Evolutionary conservation across 2,113 vertebrate species (phyloP).

Genomic region (Ptilorrhoa leucosticta): DNA sequence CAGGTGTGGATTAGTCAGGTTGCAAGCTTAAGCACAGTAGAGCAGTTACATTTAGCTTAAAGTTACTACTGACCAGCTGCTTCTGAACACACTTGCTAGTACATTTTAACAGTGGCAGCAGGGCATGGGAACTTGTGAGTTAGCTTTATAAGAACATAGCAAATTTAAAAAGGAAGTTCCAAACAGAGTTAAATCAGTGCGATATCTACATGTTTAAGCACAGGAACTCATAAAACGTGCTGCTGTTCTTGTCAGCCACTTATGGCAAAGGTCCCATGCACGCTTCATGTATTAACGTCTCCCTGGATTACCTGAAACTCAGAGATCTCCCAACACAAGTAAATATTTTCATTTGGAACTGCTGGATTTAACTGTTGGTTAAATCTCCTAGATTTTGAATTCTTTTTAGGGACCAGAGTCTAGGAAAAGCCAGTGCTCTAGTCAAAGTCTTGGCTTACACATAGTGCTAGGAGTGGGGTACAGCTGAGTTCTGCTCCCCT

Average conservation of each 20-base stretch:
- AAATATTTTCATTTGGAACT: neutral
- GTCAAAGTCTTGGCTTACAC: neutral
- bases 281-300: neutral
- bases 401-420: neutral
- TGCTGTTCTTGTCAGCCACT: neutral
- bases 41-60: neutral
- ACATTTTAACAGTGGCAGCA: neutral
- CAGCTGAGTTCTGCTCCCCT: neutral
- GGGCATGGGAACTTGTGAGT: neutral
- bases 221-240: neutral
- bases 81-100: neutral
- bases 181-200: neutral
- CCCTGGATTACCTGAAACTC: neutral
- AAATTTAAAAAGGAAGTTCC: neutral
- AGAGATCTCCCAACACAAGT: neutral
- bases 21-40: neutral
- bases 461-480: accelerated
- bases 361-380: neutral
- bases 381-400: neutral
- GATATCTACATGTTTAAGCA: neutral
- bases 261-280: neutral
- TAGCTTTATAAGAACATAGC: neutral
- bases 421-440: neutral
- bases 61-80: neutral
- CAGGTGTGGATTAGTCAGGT: neutral